These are phyloP conservation scores for Podarcis lilfordi DNA, from an alignment of 2,797 vertebrate genomes.

Conservation along the genomic window DNA sequence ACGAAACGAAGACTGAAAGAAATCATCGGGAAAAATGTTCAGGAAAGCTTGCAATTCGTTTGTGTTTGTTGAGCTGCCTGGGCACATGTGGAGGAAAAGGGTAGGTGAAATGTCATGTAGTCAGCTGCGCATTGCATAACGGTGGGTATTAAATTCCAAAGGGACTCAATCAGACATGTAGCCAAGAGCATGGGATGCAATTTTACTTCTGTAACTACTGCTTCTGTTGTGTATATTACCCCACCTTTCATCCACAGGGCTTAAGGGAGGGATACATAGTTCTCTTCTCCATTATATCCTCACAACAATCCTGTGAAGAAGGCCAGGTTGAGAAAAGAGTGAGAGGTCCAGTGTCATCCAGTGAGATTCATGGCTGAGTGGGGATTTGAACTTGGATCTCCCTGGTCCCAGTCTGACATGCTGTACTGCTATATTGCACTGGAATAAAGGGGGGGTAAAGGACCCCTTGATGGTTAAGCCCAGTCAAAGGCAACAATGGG, in stretches of 20 bases:
- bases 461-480: no score
- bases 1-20: slow-evolving; percentile 47
- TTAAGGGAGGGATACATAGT: background rate
- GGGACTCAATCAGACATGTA: background rate
- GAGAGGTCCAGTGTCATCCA: background rate
- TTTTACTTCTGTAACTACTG: background rate
- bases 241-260: background rate
- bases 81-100: slow-evolving; percentile 23
- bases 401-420: background rate
- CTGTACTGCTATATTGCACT: no score
- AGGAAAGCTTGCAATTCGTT: slow-evolving; percentile 32
- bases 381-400: background rate
- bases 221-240: background rate
- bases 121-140: background rate
- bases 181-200: background rate
- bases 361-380: background rate
- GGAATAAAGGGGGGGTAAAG: no score
- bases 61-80: background rate
- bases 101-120: slow-evolving; percentile 15
- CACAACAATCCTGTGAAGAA: background rate
- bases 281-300: background rate
- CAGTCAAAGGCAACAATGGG: no score
- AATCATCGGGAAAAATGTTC: slow-evolving; percentile 35
- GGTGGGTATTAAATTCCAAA: background rate
- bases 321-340: background rate